These are phyloP conservation scores for Chloroclysta siterata DNA, from an alignment of 2,888 invertebrate species.

Conservation along the genomic window DNA sequence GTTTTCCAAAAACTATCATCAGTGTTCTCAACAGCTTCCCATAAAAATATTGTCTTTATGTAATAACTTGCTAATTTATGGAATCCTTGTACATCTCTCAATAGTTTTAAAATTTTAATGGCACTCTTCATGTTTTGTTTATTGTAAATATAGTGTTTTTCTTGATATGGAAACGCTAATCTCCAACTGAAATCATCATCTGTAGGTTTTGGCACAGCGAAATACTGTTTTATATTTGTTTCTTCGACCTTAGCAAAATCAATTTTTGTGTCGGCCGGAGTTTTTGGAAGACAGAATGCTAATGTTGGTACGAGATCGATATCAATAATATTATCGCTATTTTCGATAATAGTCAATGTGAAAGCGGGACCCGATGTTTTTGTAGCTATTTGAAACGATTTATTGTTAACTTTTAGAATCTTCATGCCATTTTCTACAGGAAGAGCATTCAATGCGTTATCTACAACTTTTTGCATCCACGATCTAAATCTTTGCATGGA, in stretches of 20 bases:
- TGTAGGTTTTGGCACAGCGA: constrained; percentile 66
- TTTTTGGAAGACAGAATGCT: constrained; percentile 56
- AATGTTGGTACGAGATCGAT: constrained; percentile 68
- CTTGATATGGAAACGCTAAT: constrained; percentile 66
- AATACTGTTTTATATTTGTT: constrained; percentile 53
- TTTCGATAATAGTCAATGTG: constrained; percentile 57
- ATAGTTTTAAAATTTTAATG: constrained; percentile 60
- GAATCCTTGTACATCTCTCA: constrained; percentile 65
- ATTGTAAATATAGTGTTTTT: constrained; percentile 55
- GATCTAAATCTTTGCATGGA: constrained; percentile 56
- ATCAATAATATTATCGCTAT: constrained; percentile 56
- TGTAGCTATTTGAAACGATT: constrained; percentile 50
- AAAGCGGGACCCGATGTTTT: constrained; percentile 66
- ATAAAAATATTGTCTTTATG: constrained; percentile 68
- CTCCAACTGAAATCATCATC: constrained; percentile 63
- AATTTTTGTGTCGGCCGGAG: constrained; percentile 52
- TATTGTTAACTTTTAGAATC: constrained; percentile 50
- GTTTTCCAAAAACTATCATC: constrained; percentile 57
- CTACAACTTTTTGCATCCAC: constrained; percentile 68
- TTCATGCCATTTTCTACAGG: constrained; percentile 52
- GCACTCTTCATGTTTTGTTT: constrained; percentile 63
- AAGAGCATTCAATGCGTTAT: constrained; percentile 54
- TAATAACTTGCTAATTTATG: constrained; percentile 65
- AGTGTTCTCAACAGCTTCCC: constrained; percentile 54
- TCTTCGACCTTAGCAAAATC: constrained; percentile 50